A percentile compares a stretch with the other conserved stretches of the same genome.
Evolutionary conservation across 1,140 invertebrate species (phyloP).

Genomic region (Drosophila asahinai): DNA sequence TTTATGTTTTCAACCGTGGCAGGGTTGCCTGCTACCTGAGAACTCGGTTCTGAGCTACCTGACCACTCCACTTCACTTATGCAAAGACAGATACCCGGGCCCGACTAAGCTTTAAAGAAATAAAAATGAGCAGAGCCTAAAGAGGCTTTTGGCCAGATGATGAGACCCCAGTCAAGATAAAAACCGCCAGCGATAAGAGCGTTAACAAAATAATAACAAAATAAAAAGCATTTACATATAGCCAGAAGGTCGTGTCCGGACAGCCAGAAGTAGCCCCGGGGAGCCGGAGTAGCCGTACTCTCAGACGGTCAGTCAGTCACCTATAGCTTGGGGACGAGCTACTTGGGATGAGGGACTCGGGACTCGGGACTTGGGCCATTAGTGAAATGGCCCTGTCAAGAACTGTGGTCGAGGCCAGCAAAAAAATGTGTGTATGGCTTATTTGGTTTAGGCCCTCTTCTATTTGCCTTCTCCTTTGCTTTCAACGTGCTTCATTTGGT

Average conservation of each 20-base stretch:
- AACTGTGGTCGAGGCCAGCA: conserved; percentile 38
- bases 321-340: conserved; percentile 17
- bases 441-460: conserved; percentile 58
- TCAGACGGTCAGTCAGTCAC: conserved; percentile 35
- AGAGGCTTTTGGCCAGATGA: conserved; percentile 60
- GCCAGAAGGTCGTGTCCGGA: conserved; percentile 39
- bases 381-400: conserved; percentile 70
- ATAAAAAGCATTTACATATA: conserved; percentile 80
- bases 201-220: conserved; percentile 80
- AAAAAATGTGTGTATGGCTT: conserved; percentile 66
- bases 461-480: conserved; percentile 15
- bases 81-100: conserved; percentile 19
- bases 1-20: conserved; percentile 46
- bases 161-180: conserved; percentile 60
- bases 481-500: conserved; percentile 34
- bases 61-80: conserved; percentile 28
- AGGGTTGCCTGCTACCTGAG: conserved; percentile 25
- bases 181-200: conserved; percentile 67
- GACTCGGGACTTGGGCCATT: conserved; percentile 41
- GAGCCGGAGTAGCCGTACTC: neutral
- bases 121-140: conserved; percentile 54
- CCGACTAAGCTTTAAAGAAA: conserved; percentile 65
- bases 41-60: conserved; percentile 48
- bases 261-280: neutral
- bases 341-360: neutral